A percentile compares a stretch with the other conserved stretches of the same genome.
Evolutionary conservation across 2,113 vertebrate species (phyloP).

Genomic region (Oncorhynchus keta): DNA sequence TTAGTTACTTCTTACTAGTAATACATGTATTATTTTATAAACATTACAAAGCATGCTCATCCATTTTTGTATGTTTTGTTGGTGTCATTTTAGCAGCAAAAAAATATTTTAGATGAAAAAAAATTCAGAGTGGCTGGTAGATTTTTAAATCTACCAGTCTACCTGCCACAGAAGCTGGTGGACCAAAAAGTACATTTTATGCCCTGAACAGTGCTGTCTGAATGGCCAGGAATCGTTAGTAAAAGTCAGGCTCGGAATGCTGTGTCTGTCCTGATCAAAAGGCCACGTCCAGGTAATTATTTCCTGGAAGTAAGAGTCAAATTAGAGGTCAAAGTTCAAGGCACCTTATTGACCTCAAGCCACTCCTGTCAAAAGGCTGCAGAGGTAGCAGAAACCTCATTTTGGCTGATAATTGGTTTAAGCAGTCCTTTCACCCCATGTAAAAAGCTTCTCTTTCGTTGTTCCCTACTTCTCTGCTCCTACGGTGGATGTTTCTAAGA

Average conservation of each 20-base stretch:
- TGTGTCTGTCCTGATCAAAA: conserved; percentile 1
- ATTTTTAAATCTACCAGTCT: no score
- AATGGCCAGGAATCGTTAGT: neutral
- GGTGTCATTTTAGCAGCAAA: no score
- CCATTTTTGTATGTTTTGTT: no score
- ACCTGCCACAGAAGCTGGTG: no score
- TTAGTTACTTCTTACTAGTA: no score
- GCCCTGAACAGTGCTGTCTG: conserved; percentile 7
- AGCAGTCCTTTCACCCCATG: conserved; percentile 7
- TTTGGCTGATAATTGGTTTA: conserved; percentile 74
- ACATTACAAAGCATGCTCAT: no score
- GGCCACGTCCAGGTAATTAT: conserved; percentile 17
- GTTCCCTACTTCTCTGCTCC: neutral
- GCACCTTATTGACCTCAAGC: conserved; percentile 71
- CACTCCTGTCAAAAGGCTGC: no score
- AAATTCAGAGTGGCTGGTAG: no score
- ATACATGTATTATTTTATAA: no score
- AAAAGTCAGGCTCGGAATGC: neutral
- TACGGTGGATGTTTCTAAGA: no score
- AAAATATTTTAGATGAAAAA: no score
- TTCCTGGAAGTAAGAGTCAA: neutral
- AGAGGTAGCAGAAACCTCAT: neutral
- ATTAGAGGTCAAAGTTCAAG: conserved; percentile 10
- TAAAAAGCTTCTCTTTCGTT: neutral
- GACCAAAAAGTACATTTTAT: no score